Percentiles rank a stretch among this genome's conserved stretches.
Conservation (phyloP, 1,140 invertebrate genomes). For the Panagrolaimus sp. region DNA sequence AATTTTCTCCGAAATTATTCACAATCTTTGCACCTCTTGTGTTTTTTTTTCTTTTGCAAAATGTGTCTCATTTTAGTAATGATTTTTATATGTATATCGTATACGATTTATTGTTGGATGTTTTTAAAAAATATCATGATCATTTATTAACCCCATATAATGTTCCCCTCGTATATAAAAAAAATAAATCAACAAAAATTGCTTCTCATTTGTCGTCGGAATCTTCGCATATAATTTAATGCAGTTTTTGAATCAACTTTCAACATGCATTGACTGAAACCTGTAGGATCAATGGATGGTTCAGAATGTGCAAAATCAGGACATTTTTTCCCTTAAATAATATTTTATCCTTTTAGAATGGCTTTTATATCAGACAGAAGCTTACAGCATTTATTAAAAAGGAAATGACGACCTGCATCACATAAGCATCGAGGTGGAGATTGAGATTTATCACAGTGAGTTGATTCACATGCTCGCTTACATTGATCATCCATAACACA, state of each 20-base stretch:
- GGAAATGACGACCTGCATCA: conserved; percentile 41
- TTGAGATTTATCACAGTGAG: conserved; percentile 37
- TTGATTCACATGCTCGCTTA: conserved; percentile 43
- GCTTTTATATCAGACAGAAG: conserved; percentile 38
- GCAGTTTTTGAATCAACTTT: conserved; percentile 32
- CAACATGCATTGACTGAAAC: conserved; percentile 35
- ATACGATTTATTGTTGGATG: no score
- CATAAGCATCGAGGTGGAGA: conserved; percentile 41
- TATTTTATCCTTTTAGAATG: conserved; percentile 27
- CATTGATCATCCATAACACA: conserved; percentile 49
- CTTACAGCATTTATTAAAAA: conserved; percentile 53
- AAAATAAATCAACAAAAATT: conserved; percentile 30
- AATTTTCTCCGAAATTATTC: no score
- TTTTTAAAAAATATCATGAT: not conserved
- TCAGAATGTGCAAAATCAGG: conserved; percentile 34
- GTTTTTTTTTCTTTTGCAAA: no score
- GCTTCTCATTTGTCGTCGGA: conserved; percentile 30
- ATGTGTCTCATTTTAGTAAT: no score
- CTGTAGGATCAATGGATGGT: conserved; percentile 30
- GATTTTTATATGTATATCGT: no score
- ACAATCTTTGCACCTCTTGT: no score
- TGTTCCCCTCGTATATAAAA: no score
- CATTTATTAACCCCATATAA: not conserved
- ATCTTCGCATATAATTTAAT: conserved; percentile 30
- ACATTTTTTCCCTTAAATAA: conserved; percentile 43